A percentile compares a stretch with the other conserved stretches of the same genome.
Evolutionary conservation across 1,140 invertebrate genomes (phyloP).

Genomic region (Araneus ventricosus): DNA sequence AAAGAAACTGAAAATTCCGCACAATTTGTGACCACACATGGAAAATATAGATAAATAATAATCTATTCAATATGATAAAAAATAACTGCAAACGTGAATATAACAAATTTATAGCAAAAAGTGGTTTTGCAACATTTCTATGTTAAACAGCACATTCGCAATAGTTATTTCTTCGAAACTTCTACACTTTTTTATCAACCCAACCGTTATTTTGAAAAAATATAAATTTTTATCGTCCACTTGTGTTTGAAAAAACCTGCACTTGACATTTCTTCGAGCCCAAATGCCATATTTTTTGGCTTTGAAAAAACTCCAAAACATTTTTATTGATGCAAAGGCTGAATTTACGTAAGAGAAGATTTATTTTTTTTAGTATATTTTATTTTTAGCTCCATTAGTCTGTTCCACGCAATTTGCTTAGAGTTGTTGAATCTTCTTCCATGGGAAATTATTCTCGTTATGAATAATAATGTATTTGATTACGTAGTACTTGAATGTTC

Average conservation of each 20-base stretch:
- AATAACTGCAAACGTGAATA: neutral
- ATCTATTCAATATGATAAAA: neutral
- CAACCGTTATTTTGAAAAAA: neutral
- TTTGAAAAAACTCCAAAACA: neutral
- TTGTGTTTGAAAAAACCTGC: neutral
- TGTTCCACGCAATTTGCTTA: no score
- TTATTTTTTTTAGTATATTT: neutral
- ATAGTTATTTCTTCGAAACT: neutral
- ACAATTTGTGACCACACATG: no score
- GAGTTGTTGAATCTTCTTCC: no score
- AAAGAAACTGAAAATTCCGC: no score
- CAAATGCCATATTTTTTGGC: neutral
- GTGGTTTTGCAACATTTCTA: neutral
- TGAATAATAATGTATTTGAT: no score
- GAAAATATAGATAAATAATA: no score
- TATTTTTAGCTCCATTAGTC: neutral
- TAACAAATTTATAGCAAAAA: neutral
- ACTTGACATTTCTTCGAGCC: neutral
- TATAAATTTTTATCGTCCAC: neutral
- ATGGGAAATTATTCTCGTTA: no score
- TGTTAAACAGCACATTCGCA: neutral
- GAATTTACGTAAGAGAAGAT: neutral
- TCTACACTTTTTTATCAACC: neutral
- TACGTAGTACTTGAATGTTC: no score
- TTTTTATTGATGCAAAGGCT: neutral